Base-by-base conservation (phyloP, 2,113 vertebrate genomes). In the Uria aalge region DNA sequence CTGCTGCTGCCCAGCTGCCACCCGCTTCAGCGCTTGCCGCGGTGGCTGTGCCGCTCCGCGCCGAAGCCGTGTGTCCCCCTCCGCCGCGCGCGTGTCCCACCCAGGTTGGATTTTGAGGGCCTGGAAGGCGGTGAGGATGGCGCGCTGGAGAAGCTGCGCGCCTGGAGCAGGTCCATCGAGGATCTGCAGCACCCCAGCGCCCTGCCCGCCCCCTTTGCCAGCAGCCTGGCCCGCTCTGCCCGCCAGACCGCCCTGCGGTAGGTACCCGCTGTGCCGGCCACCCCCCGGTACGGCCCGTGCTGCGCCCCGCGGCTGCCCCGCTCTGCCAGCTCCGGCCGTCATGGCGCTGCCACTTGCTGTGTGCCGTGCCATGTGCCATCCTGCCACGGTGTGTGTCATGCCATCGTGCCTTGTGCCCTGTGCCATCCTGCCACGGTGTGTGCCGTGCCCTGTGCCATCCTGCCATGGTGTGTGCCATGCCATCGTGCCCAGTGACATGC, bases 151-250 rank as follows among this genome's bases (percentile, higher is more conserved):
- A 99, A 99, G 97, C 94, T 98, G 95, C 99, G 98, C 92, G 98
- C 98, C 98, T 99, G 99, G 99, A 99, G 99, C 98, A 99, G 99
- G 98, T 99, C 99, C 94, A 99, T 99, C 66, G 99, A 99, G 98
- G 99, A 99, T 98, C 98, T 99, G 99, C 99, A 99, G 98, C 99
- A 98, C 89, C 98, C 97, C 77, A 97, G 98, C 84, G 78, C 97
- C 97, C 98, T 99, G 98, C 98, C 98, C 53, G 96, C 97, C 88
- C 99, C 99, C 93, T 99, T 99, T 96, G 98, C 98, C 99, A 99
- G 99, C 98, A 99, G 98, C 53, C 98, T 99, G 96, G 99, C 99
- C 98, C 99, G 99, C 98, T 99, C 99, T 56, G 99, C 99, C 76
- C 99, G 99, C 97, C 99, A 99, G 98, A 99, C 99, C 82, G 99